Conservation (phyloP, 2,888 invertebrate species). For the Eupsilia transversa region DNA sequence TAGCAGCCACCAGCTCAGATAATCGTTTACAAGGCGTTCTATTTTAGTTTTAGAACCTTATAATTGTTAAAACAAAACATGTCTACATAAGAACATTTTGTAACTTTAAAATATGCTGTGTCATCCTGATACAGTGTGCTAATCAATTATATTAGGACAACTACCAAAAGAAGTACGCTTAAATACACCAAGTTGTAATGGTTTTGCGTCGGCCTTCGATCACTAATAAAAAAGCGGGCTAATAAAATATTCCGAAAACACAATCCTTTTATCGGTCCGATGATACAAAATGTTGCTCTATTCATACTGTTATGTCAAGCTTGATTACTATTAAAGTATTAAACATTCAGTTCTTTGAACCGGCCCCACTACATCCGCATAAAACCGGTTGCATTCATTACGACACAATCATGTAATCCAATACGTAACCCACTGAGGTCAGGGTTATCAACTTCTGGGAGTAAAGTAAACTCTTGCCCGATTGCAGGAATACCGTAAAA, state of each 20-base stretch:
- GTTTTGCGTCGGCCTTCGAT: neutral
- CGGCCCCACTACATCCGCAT: conserved; percentile 44
- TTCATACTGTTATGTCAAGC: conserved; percentile 12
- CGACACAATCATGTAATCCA: conserved; percentile 42
- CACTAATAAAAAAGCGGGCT: neutral
- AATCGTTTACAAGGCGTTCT: neutral
- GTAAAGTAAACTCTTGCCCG: neutral
- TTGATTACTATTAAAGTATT: conserved; percentile 13
- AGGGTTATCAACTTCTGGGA: conserved; percentile 34
- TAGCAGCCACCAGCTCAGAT: neutral
- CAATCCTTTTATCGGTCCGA: neutral
- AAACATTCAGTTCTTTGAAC: conserved; percentile 47
- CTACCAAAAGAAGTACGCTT: neutral
- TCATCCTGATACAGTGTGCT: conserved; percentile 24
- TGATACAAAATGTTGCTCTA: neutral
- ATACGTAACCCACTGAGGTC: conserved; percentile 16
- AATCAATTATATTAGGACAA: neutral
- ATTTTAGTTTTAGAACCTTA: neutral
- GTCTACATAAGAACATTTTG: conserved; percentile 3
- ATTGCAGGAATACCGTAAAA: neutral
- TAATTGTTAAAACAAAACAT: neutral
- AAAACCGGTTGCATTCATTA: conserved; percentile 55
- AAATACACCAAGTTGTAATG: neutral
- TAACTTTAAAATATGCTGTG: neutral
- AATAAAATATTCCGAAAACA: neutral